A percentile compares a stretch with the other conserved stretches of the same genome.
Conservation (phyloP, 2,888 invertebrate species). For the Itoplectis maculator region DNA sequence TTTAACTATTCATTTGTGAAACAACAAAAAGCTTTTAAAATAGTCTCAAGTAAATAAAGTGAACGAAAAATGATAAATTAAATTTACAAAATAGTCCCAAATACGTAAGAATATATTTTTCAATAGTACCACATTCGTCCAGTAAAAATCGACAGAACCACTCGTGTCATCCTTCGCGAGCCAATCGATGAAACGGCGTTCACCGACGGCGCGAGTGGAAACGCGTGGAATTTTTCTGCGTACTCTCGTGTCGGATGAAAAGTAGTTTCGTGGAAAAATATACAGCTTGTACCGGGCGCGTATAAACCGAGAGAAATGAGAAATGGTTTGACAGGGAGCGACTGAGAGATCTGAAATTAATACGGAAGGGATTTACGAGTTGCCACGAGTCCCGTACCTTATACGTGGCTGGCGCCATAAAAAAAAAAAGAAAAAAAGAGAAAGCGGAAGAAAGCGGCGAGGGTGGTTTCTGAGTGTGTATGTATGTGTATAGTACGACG, state of each 20-base stretch:
- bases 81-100: too few relatives aligned
- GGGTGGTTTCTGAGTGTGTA: conserved; percentile 58
- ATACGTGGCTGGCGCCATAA: conserved; percentile 59
- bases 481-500: too few relatives aligned
- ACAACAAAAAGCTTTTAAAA: too few relatives aligned
- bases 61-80: too few relatives aligned
- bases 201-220: too few relatives aligned
- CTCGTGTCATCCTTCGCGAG: too few relatives aligned
- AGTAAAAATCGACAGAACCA: too few relatives aligned
- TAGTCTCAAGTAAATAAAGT: too few relatives aligned
- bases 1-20: too few relatives aligned
- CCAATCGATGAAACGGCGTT: too few relatives aligned
- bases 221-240: conserved; percentile 1
- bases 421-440: conserved; percentile 55
- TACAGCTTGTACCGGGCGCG: background rate
- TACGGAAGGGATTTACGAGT: conserved; percentile 63
- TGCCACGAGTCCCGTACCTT: conserved; percentile 56
- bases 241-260: conserved; percentile 40
- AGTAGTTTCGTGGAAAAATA: conserved; percentile 17
- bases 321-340: conserved; percentile 58
- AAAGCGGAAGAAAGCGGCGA: conserved; percentile 56
- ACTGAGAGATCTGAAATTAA: conserved; percentile 66
- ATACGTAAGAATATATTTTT: too few relatives aligned
- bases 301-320: conserved; percentile 31
- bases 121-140: too few relatives aligned